Conservation (phyloP, 1,140 invertebrate species). For the Sarcophaga bullata region DNA sequence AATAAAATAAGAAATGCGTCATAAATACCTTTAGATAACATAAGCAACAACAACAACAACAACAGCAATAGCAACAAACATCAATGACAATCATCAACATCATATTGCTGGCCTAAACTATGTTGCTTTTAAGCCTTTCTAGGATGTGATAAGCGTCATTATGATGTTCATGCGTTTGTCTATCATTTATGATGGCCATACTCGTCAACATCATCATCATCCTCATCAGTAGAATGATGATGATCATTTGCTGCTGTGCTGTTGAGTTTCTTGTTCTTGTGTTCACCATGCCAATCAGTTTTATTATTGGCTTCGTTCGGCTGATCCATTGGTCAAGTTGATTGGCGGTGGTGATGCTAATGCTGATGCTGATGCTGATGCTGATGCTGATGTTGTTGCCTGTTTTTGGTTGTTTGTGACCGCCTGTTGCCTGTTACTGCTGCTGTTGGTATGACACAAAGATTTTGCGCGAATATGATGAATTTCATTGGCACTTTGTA, state of each 20-base stretch:
- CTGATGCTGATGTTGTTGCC: background rate
- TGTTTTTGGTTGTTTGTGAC: background rate
- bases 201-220: background rate
- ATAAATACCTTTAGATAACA: conserved; percentile 37
- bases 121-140: background rate
- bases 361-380: too few relatives aligned
- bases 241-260: background rate
- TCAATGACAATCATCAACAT: background rate
- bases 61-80: background rate
- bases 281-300: background rate
- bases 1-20: conserved; percentile 31
- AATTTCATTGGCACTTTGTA: conserved; percentile 37
- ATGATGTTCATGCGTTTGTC: conserved; percentile 3
- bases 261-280: background rate
- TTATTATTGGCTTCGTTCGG: too few relatives aligned
- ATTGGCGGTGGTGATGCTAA: background rate
- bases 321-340: background rate
- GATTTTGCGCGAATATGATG: conserved; percentile 32
- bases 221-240: background rate
- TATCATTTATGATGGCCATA: background rate
- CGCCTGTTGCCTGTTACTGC: background rate
- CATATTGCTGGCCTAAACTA: background rate
- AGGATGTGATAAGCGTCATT: background rate
- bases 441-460: conserved; percentile 18
- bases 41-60: background rate